Conservation (phyloP, 2,888 invertebrate species). For the Graphium colonna region DNA sequence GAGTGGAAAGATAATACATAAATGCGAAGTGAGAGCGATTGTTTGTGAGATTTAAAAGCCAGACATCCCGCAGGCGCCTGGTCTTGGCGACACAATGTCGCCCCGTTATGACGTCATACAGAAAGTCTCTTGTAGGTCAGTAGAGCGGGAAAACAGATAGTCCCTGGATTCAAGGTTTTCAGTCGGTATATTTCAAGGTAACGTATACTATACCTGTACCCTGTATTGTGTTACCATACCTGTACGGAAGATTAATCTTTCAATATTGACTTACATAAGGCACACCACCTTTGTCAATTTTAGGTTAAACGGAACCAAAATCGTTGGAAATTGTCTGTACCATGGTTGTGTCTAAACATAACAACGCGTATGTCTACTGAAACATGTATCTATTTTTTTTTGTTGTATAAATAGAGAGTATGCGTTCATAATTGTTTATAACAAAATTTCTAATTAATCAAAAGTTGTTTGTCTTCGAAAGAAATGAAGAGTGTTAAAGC, state of each 20-base stretch:
- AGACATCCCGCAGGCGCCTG: slow-evolving; percentile 35
- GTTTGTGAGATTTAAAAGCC: slow-evolving; percentile 30
- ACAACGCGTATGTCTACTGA: no score
- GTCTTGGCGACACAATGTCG: slow-evolving; percentile 41
- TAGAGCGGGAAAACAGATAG: slow-evolving; percentile 40
- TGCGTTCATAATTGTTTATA: no score
- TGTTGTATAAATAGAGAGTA: no score
- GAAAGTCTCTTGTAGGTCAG: slow-evolving; percentile 51
- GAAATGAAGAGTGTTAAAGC: no score
- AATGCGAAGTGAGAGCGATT: slow-evolving; percentile 15
- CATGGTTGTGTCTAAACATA: neutral
- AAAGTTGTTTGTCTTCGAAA: no score
- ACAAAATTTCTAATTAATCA: no score
- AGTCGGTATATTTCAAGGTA: slow-evolving; percentile 12
- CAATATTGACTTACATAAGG: neutral
- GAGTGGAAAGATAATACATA: slow-evolving; percentile 10
- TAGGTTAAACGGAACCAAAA: neutral
- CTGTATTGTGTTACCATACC: neutral
- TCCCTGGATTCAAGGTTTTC: slow-evolving; percentile 50
- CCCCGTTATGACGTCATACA: slow-evolving; percentile 52
- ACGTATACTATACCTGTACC: no score
- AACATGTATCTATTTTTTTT: neutral
- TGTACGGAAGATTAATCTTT: neutral
- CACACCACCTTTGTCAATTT: neutral
- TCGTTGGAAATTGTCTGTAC: neutral